Evolutionary conservation across 2,113 vertebrate species (phyloP).

Genomic region (Neolamprologus brichardi): DNA sequence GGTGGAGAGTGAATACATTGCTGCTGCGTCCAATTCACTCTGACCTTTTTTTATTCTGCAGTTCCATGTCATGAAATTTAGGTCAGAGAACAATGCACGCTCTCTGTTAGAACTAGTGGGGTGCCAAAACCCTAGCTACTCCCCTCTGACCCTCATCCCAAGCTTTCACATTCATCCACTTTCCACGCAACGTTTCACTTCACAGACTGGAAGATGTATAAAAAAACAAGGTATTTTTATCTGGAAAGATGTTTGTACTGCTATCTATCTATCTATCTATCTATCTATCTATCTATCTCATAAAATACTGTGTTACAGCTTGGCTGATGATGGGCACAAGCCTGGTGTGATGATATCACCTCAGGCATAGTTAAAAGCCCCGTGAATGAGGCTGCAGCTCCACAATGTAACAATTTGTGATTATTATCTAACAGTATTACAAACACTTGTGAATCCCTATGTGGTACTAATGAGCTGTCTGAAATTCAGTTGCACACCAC

Average conservation of each 20-base stretch:
- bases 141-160: slow-evolving; percentile 30
- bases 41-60: slow-evolving; percentile 31
- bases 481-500: neutral
- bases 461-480: neutral
- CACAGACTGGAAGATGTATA: neutral
- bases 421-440: neutral
- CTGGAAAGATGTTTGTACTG: neutral
- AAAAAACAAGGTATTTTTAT: neutral
- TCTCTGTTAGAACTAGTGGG: slow-evolving; percentile 48
- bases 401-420: neutral
- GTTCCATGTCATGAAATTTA: slow-evolving; percentile 62
- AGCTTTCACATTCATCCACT: slow-evolving; percentile 11
- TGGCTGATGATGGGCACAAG: neutral
- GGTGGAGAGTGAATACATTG: slow-evolving; percentile 40
- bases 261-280: neutral
- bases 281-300: neutral
- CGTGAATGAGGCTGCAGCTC: accelerated
- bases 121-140: slow-evolving; percentile 35
- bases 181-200: neutral
- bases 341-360: neutral
- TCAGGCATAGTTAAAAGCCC: neutral
- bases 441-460: neutral
- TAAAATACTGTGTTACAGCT: neutral
- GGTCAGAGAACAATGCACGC: slow-evolving; percentile 64
- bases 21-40: slow-evolving; percentile 24